These are phyloP conservation scores for Lethocerus indicus DNA, from an alignment of 1,140 invertebrate species.

Conservation along the genomic window DNA sequence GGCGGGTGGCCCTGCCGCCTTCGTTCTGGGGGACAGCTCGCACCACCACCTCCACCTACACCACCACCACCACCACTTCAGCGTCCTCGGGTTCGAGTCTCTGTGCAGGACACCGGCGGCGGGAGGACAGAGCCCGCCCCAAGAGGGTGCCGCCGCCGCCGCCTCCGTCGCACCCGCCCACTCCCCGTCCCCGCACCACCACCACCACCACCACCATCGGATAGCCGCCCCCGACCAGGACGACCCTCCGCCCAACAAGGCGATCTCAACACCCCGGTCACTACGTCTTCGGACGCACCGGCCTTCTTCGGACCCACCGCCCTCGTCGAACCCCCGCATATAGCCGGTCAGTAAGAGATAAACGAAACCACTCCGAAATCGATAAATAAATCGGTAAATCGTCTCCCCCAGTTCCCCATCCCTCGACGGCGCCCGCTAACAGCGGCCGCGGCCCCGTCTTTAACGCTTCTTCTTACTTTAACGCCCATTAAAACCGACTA, in stretches of 20 bases:
- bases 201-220: too few species aligned
- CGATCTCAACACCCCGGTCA: constrained; percentile 63
- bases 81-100: constrained; percentile 37
- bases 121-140: too few species aligned
- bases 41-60: constrained; percentile 34
- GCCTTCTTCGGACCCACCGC: constrained; percentile 58
- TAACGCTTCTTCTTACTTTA: background rate
- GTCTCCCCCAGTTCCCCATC: background rate
- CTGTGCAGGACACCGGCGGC: constrained; percentile 33
- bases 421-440: background rate
- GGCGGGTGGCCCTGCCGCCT: constrained; percentile 30
- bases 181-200: constrained; percentile 20
- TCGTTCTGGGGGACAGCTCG: constrained; percentile 36
- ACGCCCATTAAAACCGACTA: background rate
- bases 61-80: too few species aligned
- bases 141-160: constrained; percentile 19
- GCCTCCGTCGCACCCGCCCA: constrained; percentile 18
- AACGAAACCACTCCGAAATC: background rate
- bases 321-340: constrained; percentile 67
- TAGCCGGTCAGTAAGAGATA: constrained; percentile 43
- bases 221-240: constrained; percentile 24
- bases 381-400: background rate
- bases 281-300: constrained; percentile 57
- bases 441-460: too few species aligned
- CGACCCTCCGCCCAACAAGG: constrained; percentile 15